phyloP scores from a whole-genome alignment of 2,888 invertebrate species.

The Plebejus argus region DNA sequence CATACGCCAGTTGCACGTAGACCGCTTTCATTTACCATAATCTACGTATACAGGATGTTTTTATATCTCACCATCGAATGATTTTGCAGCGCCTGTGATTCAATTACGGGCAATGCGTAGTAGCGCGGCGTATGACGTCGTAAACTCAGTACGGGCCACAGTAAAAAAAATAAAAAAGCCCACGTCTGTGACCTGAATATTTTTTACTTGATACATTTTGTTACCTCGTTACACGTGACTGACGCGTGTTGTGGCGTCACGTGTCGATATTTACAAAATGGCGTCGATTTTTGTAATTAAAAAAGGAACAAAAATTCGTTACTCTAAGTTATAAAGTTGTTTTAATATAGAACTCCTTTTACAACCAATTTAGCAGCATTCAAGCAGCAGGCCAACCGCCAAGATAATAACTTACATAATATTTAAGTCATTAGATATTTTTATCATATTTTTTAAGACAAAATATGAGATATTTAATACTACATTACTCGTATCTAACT shows the following conservation, averaged over 20 bases:
- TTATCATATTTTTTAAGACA: no score
- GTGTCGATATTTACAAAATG: neutral
- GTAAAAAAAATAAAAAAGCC: slow-evolving; percentile 54
- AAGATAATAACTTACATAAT: no score
- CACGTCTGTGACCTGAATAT: slow-evolving; percentile 56
- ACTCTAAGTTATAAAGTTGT: neutral
- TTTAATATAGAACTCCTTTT: no score
- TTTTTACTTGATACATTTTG: slow-evolving; percentile 39
- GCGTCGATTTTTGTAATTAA: neutral
- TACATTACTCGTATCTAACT: no score
- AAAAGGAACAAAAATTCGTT: neutral
- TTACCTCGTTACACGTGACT: slow-evolving; percentile 36
- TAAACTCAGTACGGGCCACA: slow-evolving; percentile 63
- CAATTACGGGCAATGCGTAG: slow-evolving; percentile 74
- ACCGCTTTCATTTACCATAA: neutral
- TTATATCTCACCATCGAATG: slow-evolving; percentile 1
- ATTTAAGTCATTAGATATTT: no score
- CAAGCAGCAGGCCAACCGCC: no score
- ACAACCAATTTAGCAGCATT: no score
- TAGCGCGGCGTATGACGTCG: slow-evolving; percentile 70
- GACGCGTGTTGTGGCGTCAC: slow-evolving; percentile 29
- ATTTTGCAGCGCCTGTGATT: slow-evolving; percentile 64
- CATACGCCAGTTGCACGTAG: neutral
- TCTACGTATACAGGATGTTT: neutral
- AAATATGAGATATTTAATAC: no score